Evolutionary conservation across 2,888 invertebrate genomes (phyloP).

Genomic region (Fragum fragum): DNA sequence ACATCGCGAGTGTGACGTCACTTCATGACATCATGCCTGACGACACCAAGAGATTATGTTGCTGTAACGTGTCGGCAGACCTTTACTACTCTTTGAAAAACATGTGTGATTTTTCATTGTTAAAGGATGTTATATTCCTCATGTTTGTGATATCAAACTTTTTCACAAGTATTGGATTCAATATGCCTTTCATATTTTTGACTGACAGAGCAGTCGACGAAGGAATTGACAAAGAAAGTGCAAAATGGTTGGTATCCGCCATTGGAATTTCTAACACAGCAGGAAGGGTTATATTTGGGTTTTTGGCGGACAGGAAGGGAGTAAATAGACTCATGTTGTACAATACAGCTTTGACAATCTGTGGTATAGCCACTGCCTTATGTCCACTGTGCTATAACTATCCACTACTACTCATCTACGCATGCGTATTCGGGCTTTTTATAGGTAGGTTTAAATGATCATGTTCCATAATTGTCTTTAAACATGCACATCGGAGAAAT

Average conservation of each 20-base stretch:
- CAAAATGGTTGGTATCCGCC: constrained; percentile 92
- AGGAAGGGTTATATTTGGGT: constrained; percentile 92
- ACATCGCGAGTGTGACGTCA: constrained; percentile 84
- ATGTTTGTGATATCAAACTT: constrained; percentile 96
- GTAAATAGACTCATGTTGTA: constrained; percentile 96
- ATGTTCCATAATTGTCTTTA: no score
- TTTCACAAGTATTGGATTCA: constrained; percentile 96
- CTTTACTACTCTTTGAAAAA: constrained; percentile 78
- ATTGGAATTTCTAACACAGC: constrained; percentile 97
- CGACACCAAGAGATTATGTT: constrained; percentile 80
- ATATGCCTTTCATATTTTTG: constrained; percentile 96
- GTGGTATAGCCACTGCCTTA: constrained; percentile 95
- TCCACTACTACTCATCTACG: constrained; percentile 92
- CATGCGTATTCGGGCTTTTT: constrained; percentile 87
- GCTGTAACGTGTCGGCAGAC: constrained; percentile 69
- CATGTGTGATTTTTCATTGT: constrained; percentile 95
- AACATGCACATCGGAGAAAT: no score
- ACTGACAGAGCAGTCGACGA: constrained; percentile 90
- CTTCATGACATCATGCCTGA: constrained; percentile 74
- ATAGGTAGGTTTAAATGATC: constrained; percentile 85
- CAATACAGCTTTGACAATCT: constrained; percentile 94
- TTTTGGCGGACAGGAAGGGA: constrained; percentile 88
- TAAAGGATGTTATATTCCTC: constrained; percentile 95
- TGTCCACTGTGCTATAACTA: constrained; percentile 93
- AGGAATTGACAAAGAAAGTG: constrained; percentile 84